phyloP scores from a whole-genome alignment of 2,888 invertebrate genomes.

The Podabrus alpinus region DNA sequence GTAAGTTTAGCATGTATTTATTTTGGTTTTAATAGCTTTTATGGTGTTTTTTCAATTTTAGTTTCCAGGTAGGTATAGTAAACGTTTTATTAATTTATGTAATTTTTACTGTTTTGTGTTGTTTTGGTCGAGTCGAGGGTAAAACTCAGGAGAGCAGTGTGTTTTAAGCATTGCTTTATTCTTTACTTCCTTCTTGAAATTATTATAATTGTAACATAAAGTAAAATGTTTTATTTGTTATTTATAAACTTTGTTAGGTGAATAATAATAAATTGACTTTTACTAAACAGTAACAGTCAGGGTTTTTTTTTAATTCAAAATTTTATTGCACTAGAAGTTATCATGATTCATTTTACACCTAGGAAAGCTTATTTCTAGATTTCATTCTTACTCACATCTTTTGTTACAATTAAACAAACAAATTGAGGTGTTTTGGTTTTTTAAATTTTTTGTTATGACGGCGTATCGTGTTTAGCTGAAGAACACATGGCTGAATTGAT shows the following conservation, averaged over 20 bases:
- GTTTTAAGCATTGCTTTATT: conserved; percentile 7
- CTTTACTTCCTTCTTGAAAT: conserved; percentile 23
- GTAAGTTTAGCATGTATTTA: conserved; percentile 20
- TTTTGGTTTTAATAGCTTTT: conserved; percentile 2
- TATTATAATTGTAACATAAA: background rate
- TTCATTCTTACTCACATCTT: conserved; percentile 5
- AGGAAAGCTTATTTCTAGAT: conserved; percentile 18
- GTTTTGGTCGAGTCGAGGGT: conserved; percentile 1
- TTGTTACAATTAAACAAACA: background rate
- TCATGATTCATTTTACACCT: conserved; percentile 16
- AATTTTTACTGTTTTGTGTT: background rate
- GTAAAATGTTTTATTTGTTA: conserved; percentile 2
- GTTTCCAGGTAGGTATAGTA: conserved; percentile 5
- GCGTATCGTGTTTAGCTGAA: conserved; percentile 67
- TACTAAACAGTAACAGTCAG: conserved; percentile 10
- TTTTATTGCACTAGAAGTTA: conserved; percentile 13
- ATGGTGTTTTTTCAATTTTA: background rate
- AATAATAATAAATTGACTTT: background rate
- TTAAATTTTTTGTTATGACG: conserved; percentile 18
- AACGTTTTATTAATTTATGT: background rate
- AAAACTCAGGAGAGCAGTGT: conserved; percentile 25
- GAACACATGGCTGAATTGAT: conserved; percentile 94
- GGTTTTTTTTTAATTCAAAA: conserved; percentile 18
- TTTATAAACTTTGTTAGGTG: background rate
- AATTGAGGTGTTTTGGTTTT: conserved; percentile 26